Conservation (phyloP, 2,888 invertebrate genomes). For the Lottia gigantea region DNA sequence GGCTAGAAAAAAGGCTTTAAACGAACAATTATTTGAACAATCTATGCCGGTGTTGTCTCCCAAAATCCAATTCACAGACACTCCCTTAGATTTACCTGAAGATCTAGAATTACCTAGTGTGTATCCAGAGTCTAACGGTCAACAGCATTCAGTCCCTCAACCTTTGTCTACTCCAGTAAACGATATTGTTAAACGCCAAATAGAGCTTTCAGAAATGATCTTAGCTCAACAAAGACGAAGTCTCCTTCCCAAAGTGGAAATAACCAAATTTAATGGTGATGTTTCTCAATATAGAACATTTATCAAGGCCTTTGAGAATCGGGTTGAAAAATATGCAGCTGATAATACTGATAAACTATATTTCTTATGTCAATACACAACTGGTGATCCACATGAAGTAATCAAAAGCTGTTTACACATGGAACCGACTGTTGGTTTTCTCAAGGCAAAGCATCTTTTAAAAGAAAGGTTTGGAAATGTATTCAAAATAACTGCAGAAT, state of each 20-base stretch:
- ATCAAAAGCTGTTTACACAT: constrained; percentile 13
- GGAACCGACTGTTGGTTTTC: constrained; percentile 3
- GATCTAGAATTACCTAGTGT: too few species aligned
- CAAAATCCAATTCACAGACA: too few species aligned
- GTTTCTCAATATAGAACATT: constrained; percentile 24
- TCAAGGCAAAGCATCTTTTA: neutral
- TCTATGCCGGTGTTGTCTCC: too few species aligned
- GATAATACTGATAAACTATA: constrained; percentile 18
- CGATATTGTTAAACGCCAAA: neutral
- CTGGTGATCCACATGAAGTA: constrained; percentile 15
- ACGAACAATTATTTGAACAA: neutral
- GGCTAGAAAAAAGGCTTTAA: neutral
- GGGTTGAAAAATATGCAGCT: constrained; percentile 14
- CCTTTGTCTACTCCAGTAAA: neutral
- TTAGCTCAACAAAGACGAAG: neutral
- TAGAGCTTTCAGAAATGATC: neutral
- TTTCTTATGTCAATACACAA: constrained; percentile 19
- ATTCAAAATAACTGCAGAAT: constrained; percentile 6
- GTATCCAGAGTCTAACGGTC: too few species aligned
- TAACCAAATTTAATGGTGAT: constrained; percentile 30
- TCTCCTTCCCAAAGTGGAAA: constrained; percentile 21
- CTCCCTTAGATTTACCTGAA: too few species aligned
- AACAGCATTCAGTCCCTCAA: too few species aligned
- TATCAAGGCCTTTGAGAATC: constrained; percentile 21
- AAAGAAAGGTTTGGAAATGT: constrained; percentile 14